phyloP scores from a whole-genome alignment of 1,140 invertebrate species.

The Drosophila mauritiana region DNA sequence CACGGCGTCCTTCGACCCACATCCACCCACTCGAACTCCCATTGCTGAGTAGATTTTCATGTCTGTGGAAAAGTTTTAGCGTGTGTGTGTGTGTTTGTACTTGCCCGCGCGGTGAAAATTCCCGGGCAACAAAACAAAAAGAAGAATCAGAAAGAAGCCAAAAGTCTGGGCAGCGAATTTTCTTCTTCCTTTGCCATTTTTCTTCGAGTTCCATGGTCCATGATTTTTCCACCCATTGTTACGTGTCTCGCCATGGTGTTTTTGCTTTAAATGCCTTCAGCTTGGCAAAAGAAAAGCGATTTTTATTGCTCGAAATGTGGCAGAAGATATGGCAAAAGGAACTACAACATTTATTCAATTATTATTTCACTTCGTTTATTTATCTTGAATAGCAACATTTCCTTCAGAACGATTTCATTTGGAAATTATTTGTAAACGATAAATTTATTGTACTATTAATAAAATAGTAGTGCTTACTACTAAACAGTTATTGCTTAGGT shows the following conservation, averaged over 20 bases:
- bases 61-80: slow-evolving; percentile 46
- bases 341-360: slow-evolving; percentile 30
- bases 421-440: background rate
- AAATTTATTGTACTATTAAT: background rate
- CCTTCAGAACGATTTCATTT: background rate
- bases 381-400: background rate
- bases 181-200: slow-evolving; percentile 48
- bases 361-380: slow-evolving; percentile 12
- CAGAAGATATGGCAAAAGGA: background rate
- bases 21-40: slow-evolving; percentile 22
- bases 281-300: slow-evolving; percentile 15
- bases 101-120: slow-evolving; percentile 42
- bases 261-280: slow-evolving; percentile 29
- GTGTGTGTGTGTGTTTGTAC: slow-evolving; percentile 18
- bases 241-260: slow-evolving; percentile 7
- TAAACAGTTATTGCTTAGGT: slow-evolving; percentile 7
- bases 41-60: slow-evolving; percentile 75
- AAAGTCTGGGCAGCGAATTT: slow-evolving; percentile 43
- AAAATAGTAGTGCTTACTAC: background rate
- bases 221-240: slow-evolving; percentile 36
- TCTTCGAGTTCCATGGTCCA: slow-evolving; percentile 8
- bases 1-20: slow-evolving; percentile 35
- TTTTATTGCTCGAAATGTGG: slow-evolving; percentile 27
- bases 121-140: slow-evolving; percentile 30
- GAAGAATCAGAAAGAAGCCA: slow-evolving; percentile 48